Base-by-base conservation (phyloP, 1,140 invertebrate genomes). In the Pogonus chalceus region DNA sequence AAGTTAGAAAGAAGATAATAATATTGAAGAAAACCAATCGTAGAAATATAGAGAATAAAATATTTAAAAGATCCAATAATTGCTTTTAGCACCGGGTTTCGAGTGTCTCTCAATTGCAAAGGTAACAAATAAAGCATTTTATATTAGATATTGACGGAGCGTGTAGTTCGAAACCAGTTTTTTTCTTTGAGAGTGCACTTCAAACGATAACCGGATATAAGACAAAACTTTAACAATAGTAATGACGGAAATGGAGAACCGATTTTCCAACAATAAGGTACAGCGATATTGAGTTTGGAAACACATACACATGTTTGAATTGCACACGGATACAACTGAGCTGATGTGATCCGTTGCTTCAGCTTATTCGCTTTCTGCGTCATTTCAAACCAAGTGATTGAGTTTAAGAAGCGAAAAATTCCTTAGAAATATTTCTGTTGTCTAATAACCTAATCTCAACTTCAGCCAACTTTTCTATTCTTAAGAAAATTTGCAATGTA, bases 171-270 rank as follows among this genome's bases (percentile, higher is more conserved):
- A 14, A 31, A 31, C 26, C n/a, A 7, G 26, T 31, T 31, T 31
- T 43, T 43, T 43, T 43, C 37, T 43, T 43, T 43, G 9, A 10
- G 9, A 43, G 3, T 43, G 37, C 37, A 43, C 37, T 43, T 43
- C 37, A 43, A 43, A 43, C 37, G 37, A 43, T 43, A 43, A 43
- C 37, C 37, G 37, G 37, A 43, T 10, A 43, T 43, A 43, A 43
- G 37, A 43, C 37, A 43, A 43, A 43, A 43, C 37, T 43, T 43
- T 43, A 43, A 43, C 37, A 43, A 43, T 43, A 43, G 37, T 43
- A 43, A 43, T 43, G 18, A 18, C 37, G 37, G 37, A 43, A 43
- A 43, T 43, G 18, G 37, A 43, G 37, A 43, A 43, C 37, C 37
- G 37, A 43, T 43, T 43, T 43, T 43, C 37, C 37, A 12, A 43